phyloP scores from a whole-genome alignment of 2,797 vertebrate genomes.

The Tokudaia tokunoshimensis region DNA sequence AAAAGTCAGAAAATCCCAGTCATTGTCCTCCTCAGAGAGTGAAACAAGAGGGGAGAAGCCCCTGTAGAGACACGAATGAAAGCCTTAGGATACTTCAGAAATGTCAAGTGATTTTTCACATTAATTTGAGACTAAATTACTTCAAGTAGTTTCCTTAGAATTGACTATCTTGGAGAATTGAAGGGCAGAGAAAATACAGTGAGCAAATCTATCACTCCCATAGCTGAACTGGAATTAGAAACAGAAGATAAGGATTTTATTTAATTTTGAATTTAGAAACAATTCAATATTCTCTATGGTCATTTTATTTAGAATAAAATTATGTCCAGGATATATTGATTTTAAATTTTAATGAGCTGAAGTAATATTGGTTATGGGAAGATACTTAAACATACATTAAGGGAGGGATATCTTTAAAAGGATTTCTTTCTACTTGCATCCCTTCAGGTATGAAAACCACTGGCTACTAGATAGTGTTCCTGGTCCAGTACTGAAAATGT shows the following conservation, averaged over 20 bases:
- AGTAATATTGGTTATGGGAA: conserved; percentile 50
- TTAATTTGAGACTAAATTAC: conserved; percentile 58
- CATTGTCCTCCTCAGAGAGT: conserved; percentile 8
- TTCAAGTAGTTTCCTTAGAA: conserved; percentile 26
- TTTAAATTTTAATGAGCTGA: conserved; percentile 72
- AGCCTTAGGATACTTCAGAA: neutral
- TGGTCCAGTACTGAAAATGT: neutral
- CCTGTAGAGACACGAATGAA: neutral
- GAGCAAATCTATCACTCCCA: neutral
- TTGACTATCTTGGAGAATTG: neutral
- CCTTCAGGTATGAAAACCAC: neutral
- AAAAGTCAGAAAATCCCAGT: conserved; percentile 46
- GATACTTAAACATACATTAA: conserved; percentile 55
- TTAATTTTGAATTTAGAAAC: conserved; percentile 65
- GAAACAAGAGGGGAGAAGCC: neutral
- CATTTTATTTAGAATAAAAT: conserved; percentile 57
- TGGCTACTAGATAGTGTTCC: neutral
- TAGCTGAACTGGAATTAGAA: conserved; percentile 50
- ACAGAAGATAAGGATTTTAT: conserved; percentile 43
- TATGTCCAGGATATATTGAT: conserved; percentile 57
- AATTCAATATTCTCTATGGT: conserved; percentile 9
- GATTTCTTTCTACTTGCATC: neutral
- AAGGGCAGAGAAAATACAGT: neutral
- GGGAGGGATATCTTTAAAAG: conserved; percentile 12
- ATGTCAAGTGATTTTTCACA: conserved; percentile 43